Evolutionary conservation across 92 coral and sea anemone species (phyloP).

Genomic region (Epizoanthus ramosus): DNA sequence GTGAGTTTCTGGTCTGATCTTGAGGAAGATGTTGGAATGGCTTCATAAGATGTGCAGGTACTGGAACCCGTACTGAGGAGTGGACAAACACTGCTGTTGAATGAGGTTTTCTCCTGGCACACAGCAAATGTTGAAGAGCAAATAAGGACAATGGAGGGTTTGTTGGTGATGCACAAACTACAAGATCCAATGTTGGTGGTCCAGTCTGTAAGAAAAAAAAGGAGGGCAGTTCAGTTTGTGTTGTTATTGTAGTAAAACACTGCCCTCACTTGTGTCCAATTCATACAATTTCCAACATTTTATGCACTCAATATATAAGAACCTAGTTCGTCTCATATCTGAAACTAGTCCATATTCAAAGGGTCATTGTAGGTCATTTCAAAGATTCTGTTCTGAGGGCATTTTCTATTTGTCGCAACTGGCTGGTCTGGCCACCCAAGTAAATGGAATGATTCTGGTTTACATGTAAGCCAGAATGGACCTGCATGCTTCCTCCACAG

Average conservation of each 20-base stretch:
- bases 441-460: too few species aligned
- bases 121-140: constrained; percentile 69
- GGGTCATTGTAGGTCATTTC: too few species aligned
- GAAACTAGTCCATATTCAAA: too few species aligned
- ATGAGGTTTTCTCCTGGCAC: constrained; percentile 65
- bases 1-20: constrained; percentile 39
- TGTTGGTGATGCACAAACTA: constrained; percentile 83
- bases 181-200: constrained; percentile 75
- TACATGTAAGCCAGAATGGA: too few species aligned
- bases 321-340: too few species aligned
- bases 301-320: too few species aligned
- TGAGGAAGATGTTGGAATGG: constrained; percentile 32
- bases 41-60: constrained; percentile 50
- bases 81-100: constrained; percentile 70
- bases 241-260: neutral
- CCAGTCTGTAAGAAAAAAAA: constrained; percentile 43
- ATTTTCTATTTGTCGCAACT: too few species aligned
- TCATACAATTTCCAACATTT: too few species aligned
- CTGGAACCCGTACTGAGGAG: constrained; percentile 65
- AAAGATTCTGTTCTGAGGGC: too few species aligned
- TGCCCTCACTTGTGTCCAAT: too few species aligned
- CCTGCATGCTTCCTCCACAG: too few species aligned
- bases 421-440: too few species aligned
- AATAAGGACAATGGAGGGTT: constrained; percentile 85
- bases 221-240: neutral